phyloP scores from a whole-genome alignment of 1,140 invertebrate genomes.

The Megathymus violae region DNA sequence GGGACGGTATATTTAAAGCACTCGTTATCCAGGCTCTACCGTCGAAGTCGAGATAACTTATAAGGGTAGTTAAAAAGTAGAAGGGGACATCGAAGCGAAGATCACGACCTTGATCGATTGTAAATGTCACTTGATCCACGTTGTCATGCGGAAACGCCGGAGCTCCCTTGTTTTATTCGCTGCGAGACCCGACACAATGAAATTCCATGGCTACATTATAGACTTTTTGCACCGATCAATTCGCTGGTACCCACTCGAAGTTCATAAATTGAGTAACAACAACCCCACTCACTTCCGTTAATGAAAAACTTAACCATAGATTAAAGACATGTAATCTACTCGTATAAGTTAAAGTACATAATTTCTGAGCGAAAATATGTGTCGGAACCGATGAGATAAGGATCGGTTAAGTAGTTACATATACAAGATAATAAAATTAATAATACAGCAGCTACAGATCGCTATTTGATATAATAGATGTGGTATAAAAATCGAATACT shows the following conservation, averaged over 20 bases:
- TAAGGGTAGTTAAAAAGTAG: constrained; percentile 44
- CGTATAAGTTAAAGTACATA: no score
- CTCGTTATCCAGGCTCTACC: constrained; percentile 13
- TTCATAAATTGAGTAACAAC: not conserved
- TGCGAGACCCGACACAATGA: constrained; percentile 58
- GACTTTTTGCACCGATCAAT: constrained; percentile 47
- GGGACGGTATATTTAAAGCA: not conserved
- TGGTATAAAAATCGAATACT: no score
- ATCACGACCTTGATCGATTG: constrained; percentile 71
- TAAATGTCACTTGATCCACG: constrained; percentile 76
- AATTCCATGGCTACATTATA: constrained; percentile 54
- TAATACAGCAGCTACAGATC: no score
- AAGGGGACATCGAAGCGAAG: constrained; percentile 38
- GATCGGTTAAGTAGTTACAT: no score
- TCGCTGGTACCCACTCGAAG: not conserved
- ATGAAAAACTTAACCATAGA: not conserved
- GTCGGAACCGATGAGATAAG: no score
- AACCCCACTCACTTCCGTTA: constrained; percentile 8
- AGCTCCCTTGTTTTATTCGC: constrained; percentile 56
- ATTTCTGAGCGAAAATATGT: no score
- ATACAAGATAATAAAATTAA: no score
- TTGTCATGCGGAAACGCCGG: constrained; percentile 69
- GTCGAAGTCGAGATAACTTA: constrained; percentile 27
- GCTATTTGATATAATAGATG: no score
- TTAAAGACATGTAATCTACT: no score